phyloP scores from a whole-genome alignment of 64 coral and sea anemone genomes.

The Astreopora myriophthalma region DNA sequence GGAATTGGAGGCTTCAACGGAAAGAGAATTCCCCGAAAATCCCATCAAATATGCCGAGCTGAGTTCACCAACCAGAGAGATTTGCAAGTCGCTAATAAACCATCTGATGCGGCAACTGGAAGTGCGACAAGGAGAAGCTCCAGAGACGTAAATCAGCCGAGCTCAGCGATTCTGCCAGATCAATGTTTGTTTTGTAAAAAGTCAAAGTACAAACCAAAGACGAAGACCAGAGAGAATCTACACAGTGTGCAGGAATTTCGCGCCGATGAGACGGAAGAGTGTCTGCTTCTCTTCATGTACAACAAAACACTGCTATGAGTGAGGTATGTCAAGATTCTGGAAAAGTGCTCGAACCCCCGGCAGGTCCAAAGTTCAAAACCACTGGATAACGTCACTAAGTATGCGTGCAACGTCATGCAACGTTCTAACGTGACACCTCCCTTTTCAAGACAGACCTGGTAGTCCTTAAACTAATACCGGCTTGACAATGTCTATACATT shows the following conservation, averaged over 20 bases:
- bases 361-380: too few species aligned
- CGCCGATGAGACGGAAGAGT: slow-evolving; percentile 56
- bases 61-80: slow-evolving; percentile 68
- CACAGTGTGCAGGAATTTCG: slow-evolving; percentile 55
- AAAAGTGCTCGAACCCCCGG: too few species aligned
- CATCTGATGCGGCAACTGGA: neutral
- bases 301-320: too few species aligned
- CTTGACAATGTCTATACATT: too few species aligned
- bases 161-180: slow-evolving; percentile 25
- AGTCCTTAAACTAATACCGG: too few species aligned
- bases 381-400: too few species aligned
- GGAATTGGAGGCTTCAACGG: too few species aligned
- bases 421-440: too few species aligned
- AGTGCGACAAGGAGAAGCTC: slow-evolving; percentile 20
- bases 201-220: slow-evolving; percentile 60
- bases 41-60: slow-evolving; percentile 65
- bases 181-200: slow-evolving; percentile 66
- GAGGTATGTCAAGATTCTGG: too few species aligned
- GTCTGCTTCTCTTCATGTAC: slow-evolving; percentile 65
- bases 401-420: too few species aligned
- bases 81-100: slow-evolving; percentile 24
- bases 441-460: too few species aligned
- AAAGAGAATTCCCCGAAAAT: slow-evolving; percentile 57
- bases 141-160: slow-evolving; percentile 7
- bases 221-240: slow-evolving; percentile 40